These are phyloP conservation scores for Micropterix aruncella DNA, from an alignment of 2,888 invertebrate species.

Conservation along the genomic window DNA sequence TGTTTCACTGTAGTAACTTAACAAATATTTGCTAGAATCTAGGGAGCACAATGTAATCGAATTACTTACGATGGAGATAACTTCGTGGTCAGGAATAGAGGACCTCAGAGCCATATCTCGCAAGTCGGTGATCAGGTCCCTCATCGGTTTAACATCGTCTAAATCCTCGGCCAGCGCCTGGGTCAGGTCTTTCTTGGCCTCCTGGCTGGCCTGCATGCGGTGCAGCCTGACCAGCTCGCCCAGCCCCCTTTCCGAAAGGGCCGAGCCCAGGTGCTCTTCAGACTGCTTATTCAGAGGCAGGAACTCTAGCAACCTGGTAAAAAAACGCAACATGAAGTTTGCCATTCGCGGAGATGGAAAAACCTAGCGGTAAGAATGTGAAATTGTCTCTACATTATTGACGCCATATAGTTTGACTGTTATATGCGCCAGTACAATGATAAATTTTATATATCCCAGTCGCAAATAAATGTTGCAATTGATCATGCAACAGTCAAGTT, in stretches of 20 bases:
- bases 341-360: background rate
- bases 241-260: slow-evolving; percentile 69
- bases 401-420: background rate
- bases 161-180: slow-evolving; percentile 73
- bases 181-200: slow-evolving; percentile 38
- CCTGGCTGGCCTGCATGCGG: slow-evolving; percentile 73
- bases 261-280: slow-evolving; percentile 70
- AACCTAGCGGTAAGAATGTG: background rate
- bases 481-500: too few relatives aligned
- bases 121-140: slow-evolving; percentile 74
- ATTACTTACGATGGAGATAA: slow-evolving; percentile 66
- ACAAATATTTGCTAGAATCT: too few relatives aligned
- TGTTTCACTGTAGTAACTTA: too few relatives aligned
- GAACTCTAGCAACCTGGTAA: slow-evolving; percentile 72
- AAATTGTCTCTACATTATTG: background rate
- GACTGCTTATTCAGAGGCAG: slow-evolving; percentile 89
- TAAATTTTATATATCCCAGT: background rate
- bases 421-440: background rate
- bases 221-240: slow-evolving; percentile 68
- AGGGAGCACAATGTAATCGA: too few relatives aligned
- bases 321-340: background rate
- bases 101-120: slow-evolving; percentile 74
- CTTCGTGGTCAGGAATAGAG: slow-evolving; percentile 82
- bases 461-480: too few relatives aligned
- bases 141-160: slow-evolving; percentile 71